Evolutionary conservation across 2,888 invertebrate species (phyloP), one percentile per base, ranked within the genome.

Genomic region (Megaustenia siamemsis): DNA sequence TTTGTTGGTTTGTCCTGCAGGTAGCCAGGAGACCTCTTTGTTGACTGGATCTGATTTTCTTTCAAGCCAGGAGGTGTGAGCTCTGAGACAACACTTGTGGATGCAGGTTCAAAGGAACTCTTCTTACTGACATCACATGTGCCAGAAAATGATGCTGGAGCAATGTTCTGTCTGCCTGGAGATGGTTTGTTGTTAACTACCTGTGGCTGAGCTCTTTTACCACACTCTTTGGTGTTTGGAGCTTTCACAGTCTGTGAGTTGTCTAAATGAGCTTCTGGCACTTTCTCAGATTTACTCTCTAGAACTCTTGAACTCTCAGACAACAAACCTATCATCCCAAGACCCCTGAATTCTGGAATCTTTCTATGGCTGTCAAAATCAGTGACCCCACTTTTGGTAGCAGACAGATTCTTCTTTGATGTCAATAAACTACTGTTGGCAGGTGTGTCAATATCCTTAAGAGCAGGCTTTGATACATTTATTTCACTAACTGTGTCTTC

Each of bases 331-430:
- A 81, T 28, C 69, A 81, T 81, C 1, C 71, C 40, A 56, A 81
- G 69, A 1, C 81, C 81, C 56, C 56, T 71, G n/a, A 81, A 81
- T 15, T 81, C 71, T 53, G 69, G 81, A 18, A 81, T 38, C 71
- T 35, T 49, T 53, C n/a, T 71, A 45, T 3, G 4, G 32, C 49
- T 49, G 21, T 60, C n/a, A 21, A 60, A n/a, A n/a, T 21, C 53
- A 15, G 5, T 32, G 32, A 49, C 10, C 40, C 6, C 53, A 53
- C 21, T 49, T 76, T 21, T 35, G 32, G 6, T 18, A 35, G 24
- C 5, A 21, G 6, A 6, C 10, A 18, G 28, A 73, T 24, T 15
- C 45, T 73, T 45, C 18, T 45, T 28, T n/a, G 6, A n/a, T 45
- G 43, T 45, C 6, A 24, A 43, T n/a, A n/a, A 21, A 15, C 45